A percentile compares a stretch with the other conserved stretches of the same genome.
phyloP scores from a whole-genome alignment of 2,888 invertebrate species.

The Endotricha flammealis region DNA sequence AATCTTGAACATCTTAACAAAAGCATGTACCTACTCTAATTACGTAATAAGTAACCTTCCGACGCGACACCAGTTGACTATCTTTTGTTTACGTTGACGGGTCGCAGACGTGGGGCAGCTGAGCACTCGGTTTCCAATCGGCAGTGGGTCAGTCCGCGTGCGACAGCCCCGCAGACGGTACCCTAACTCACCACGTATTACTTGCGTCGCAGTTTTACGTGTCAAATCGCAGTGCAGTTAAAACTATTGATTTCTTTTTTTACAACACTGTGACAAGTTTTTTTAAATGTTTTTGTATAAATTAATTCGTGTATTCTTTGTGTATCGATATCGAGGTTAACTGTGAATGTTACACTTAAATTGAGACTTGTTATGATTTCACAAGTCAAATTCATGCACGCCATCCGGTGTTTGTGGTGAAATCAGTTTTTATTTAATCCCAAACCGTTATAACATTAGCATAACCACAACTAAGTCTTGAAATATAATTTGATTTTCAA shows the following conservation, averaged over 20 bases:
- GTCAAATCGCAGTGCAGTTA: not conserved
- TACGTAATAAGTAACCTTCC: slow-evolving; percentile 14
- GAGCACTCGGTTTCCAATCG: not conserved
- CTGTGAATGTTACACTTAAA: slow-evolving; percentile 7
- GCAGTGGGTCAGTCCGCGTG: not conserved
- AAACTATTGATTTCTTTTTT: not conserved
- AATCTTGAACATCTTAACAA: slow-evolving; percentile 2
- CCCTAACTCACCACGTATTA: not conserved
- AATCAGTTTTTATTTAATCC: too few relatives aligned
- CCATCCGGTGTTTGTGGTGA: slow-evolving; percentile 2
- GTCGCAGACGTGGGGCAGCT: slow-evolving; percentile 2
- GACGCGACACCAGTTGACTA: slow-evolving; percentile 10
- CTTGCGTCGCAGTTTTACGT: slow-evolving; percentile 2
- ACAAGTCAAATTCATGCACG: slow-evolving; percentile 6
- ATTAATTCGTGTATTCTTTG: not conserved
- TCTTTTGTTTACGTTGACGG: slow-evolving; percentile 8
- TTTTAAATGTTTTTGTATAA: not conserved
- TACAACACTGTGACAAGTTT: slow-evolving; percentile 4
- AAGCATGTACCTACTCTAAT: slow-evolving; percentile 9
- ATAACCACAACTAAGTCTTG: too few relatives aligned
- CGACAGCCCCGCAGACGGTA: not conserved
- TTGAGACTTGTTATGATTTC: slow-evolving; percentile 10
- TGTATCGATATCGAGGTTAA: slow-evolving; percentile 3
- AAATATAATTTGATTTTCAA: too few relatives aligned
- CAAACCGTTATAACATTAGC: too few relatives aligned